Conservation (phyloP, 1,140 invertebrate genomes). For the Calliphora vicina region DNA sequence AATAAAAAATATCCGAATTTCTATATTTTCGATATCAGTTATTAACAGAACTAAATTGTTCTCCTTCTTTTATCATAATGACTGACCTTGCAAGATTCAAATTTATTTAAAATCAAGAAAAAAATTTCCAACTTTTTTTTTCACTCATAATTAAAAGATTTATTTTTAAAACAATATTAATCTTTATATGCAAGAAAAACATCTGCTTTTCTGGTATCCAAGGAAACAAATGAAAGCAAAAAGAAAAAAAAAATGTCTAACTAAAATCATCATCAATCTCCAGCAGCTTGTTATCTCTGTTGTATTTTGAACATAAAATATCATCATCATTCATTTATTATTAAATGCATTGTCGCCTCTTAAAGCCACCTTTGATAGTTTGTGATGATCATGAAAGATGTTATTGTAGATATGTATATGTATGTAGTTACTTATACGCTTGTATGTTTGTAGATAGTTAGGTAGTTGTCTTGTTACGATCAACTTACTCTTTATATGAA, state of each 20-base stretch:
- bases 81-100: too few relatives aligned
- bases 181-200: neutral
- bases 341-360: slow-evolving; percentile 15
- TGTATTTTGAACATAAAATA: slow-evolving; percentile 8
- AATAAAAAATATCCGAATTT: too few relatives aligned
- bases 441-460: too few relatives aligned
- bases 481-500: neutral
- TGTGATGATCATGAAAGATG: neutral
- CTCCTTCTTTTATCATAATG: too few relatives aligned
- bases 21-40: too few relatives aligned
- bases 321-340: slow-evolving; percentile 16
- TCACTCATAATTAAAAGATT: too few relatives aligned
- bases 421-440: too few relatives aligned
- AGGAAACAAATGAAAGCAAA: neutral
- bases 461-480: too few relatives aligned
- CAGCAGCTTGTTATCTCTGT: neutral
- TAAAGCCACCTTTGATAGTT: neutral
- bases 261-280: slow-evolving; percentile 5
- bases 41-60: too few relatives aligned
- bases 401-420: neutral
- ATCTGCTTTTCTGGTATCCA: neutral
- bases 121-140: too few relatives aligned
- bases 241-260: neutral
- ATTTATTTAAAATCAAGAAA: too few relatives aligned
- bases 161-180: too few relatives aligned